These are phyloP conservation scores for Drosophila nasuta DNA, from an alignment of 1,140 invertebrate genomes.

Conservation along the genomic window DNA sequence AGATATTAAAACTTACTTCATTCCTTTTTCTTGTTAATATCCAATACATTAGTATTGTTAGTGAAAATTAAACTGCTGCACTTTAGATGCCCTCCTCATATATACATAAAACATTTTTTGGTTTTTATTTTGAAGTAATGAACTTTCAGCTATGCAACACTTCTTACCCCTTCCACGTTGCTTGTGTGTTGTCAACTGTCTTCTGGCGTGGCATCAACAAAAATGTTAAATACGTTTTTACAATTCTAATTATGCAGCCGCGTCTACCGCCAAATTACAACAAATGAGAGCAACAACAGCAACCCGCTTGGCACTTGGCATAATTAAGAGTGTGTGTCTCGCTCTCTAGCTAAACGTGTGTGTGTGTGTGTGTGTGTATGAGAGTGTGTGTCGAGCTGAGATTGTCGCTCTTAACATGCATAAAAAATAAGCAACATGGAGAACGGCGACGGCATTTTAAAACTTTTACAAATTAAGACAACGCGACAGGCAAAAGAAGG, in stretches of 20 bases:
- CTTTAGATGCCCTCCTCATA: too few relatives aligned
- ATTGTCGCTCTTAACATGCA: constrained; percentile 78
- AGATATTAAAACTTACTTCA: too few relatives aligned
- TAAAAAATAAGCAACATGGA: constrained; percentile 70
- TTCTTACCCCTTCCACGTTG: too few relatives aligned
- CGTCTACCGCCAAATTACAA: constrained; percentile 74
- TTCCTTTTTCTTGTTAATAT: too few relatives aligned
- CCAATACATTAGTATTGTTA: too few relatives aligned
- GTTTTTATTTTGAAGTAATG: background rate
- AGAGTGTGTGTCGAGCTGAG: constrained; percentile 60
- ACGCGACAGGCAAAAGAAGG: constrained; percentile 18
- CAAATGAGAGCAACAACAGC: constrained; percentile 47
- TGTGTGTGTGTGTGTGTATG: constrained; percentile 13
- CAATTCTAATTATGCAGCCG: constrained; percentile 79
- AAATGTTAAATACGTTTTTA: constrained; percentile 71
- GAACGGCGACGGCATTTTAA: constrained; percentile 73
- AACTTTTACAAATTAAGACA: constrained; percentile 81
- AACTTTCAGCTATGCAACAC: constrained; percentile 1
- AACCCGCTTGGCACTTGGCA: constrained; percentile 69
- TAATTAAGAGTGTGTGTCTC: constrained; percentile 68
- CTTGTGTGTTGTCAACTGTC: too few relatives aligned
- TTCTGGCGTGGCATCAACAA: constrained; percentile 28
- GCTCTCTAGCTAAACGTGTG: constrained; percentile 6
- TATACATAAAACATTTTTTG: too few relatives aligned
- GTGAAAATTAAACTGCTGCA: too few relatives aligned